Base-by-base conservation (phyloP, 2,888 invertebrate genomes). In the Zele albiditarsus region DNA sequence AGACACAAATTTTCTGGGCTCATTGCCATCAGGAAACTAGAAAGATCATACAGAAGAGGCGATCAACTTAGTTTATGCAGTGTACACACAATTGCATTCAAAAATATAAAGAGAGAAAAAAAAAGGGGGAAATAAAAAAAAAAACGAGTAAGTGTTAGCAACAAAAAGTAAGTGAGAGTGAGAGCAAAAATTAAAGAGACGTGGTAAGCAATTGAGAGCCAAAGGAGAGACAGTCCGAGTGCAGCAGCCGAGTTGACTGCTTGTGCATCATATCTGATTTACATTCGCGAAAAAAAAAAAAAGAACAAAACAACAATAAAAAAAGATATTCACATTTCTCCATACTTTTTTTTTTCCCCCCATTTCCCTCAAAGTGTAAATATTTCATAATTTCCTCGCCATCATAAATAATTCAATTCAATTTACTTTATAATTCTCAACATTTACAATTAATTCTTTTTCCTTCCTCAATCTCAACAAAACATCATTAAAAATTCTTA, bases 1-100 rank as follows among this genome's bases (percentile, higher is more conserved):
- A 87, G 88, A 4, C 20, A 20, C 20, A 3, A 46, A 38, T 8
- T 84, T 79, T 82, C 79, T 75, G 88, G 88, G 88, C 88, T 87
- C 85, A 16, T 28, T 23, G 58, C 31, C 53, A 53, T 53, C 53
- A 53, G 53, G 53, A 53, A 53, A 16, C 16, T 14, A 46, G n/a
- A n/a, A 46, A 53, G 53, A 53, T 53, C 53, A 53, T 23, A 10
- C 20, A 53, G n/a, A 53, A 53, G 53, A 5, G 20, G 8, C 20
- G 20, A 20, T 53, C 53, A 53, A 53, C 53, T 53, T 53, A 2
- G 3, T 53, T 20, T 53, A 8, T 20, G 53, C 53, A 53, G 4
- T 53, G 20, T 20, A 20, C 20, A 53, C 53, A 53, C 20, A 53
- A 8, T 8, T 38, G 53, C 57, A 42, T 53, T 25, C 28, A 28